Base-by-base conservation (phyloP, 2,113 vertebrate genomes). In the Alces alces region DNA sequence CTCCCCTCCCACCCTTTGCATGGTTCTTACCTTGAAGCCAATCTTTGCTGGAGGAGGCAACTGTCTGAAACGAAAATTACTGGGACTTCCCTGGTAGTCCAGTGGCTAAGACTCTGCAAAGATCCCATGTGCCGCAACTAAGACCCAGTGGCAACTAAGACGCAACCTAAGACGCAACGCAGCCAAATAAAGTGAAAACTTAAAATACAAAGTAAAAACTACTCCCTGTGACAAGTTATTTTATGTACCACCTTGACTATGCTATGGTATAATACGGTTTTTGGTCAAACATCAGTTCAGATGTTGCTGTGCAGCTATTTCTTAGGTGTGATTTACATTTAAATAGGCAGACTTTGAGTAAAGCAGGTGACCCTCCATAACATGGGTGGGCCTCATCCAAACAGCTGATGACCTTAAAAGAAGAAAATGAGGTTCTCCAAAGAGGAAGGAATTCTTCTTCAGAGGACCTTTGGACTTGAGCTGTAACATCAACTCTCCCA, bases 91-190 rank as follows among this genome's bases (percentile, higher is more conserved):
- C 43, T 45, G 73, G 43, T 45, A 43, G 39, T 8, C 39, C 73
- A 78, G 43, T 9, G 73, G 73, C 14, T 78, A 16, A 16, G 73
- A 78, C 13, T 9, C 73, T 28, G 39, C 25, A 39, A 23, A 73
- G 19, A 39, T 3, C 19, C 39, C 70, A 43, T 15, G 70, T 14
- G 6, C 39, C 23, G 0, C 12, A 27, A 7, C 39, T 15, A 43
- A 43, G 21, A 76, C 23, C 64, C 17, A 66, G 17, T 36, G 64
- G 64, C 66, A 39, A 73, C 66, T 25, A 76, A 43, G 70, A 43
- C 2, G 21, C 36, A 27, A 12, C 1, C 66, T 25, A 76, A 43
- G 70, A 43, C 2, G 21, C 36, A 27, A 12, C 1, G 0, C 70
- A 76, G 39, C 23, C 39, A 76, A 76, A 76, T 43, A 27, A 27